Evolutionary conservation across 2,797 vertebrate genomes (phyloP).

Genomic region (Peromyscus nudipes): DNA sequence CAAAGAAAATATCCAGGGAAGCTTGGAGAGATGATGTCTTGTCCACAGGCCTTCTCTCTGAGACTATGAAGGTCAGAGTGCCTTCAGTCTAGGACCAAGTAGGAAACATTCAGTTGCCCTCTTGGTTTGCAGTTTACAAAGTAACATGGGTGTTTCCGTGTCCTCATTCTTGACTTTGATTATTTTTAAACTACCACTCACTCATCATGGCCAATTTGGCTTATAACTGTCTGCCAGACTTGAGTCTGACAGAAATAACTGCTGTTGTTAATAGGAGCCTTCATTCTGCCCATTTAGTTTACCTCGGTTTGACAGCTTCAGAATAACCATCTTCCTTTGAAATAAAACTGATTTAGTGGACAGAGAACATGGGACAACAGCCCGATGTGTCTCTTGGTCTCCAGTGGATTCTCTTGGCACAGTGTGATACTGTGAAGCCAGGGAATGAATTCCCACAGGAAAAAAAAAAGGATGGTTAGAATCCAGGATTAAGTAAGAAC

Average conservation of each 20-base stretch:
- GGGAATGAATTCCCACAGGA: slow-evolving; percentile 78
- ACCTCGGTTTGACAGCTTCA: slow-evolving; percentile 89
- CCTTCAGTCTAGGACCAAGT: slow-evolving; percentile 76
- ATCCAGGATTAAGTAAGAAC: slow-evolving; percentile 73
- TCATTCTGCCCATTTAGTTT: slow-evolving; percentile 88
- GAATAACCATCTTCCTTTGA: slow-evolving; percentile 88
- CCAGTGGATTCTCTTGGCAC: slow-evolving; percentile 84
- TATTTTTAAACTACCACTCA: slow-evolving; percentile 88
- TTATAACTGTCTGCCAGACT: slow-evolving; percentile 87
- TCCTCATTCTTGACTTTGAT: slow-evolving; percentile 86
- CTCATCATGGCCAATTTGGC: slow-evolving; percentile 88
- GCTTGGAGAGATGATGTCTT: slow-evolving; percentile 77
- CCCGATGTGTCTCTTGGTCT: slow-evolving; percentile 86
- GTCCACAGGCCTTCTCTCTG: slow-evolving; percentile 68
- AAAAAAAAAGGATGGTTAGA: slow-evolving; percentile 73
- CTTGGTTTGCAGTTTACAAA: slow-evolving; percentile 76
- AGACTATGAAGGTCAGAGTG: slow-evolving; percentile 81
- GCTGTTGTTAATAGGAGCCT: slow-evolving; percentile 88
- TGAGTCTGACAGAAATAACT: slow-evolving; percentile 89
- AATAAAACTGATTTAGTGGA: slow-evolving; percentile 89
- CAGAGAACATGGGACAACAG: slow-evolving; percentile 88
- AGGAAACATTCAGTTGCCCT: slow-evolving; percentile 67
- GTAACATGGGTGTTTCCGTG: slow-evolving; percentile 80
- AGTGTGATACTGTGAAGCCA: slow-evolving; percentile 79
- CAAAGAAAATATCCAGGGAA: slow-evolving; percentile 76